phyloP scores from a whole-genome alignment of 2,113 vertebrate species.

The Trogon melanurus region DNA sequence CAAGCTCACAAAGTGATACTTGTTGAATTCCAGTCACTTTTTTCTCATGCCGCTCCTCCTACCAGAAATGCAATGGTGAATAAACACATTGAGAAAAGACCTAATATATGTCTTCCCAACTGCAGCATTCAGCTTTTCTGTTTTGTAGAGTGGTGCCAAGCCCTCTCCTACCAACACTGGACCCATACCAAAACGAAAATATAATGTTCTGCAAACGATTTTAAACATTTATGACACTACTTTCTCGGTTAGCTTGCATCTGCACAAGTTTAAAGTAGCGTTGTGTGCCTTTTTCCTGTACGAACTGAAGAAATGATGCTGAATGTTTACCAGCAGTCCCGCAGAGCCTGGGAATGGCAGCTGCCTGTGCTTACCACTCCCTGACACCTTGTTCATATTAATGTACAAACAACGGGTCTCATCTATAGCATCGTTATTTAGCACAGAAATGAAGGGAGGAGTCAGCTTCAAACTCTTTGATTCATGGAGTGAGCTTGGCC shows the following conservation, averaged over 20 bases:
- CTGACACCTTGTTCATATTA: not conserved
- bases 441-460: not conserved
- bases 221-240: not conserved
- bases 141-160: not conserved
- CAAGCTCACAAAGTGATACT: slow-evolving; percentile 15
- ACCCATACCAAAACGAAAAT: not conserved
- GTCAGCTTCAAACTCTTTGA: not conserved
- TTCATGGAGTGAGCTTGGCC: not conserved
- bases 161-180: not conserved
- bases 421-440: not conserved
- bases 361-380: not conserved
- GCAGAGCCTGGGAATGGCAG: slow-evolving; percentile 31
- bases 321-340: slow-evolving; percentile 16
- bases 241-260: not conserved
- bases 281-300: slow-evolving; percentile 9
- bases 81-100: not conserved
- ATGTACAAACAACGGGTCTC: not conserved
- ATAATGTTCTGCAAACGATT: not conserved
- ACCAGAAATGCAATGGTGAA: not conserved
- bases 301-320: not conserved
- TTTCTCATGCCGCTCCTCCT: not conserved
- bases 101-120: not conserved
- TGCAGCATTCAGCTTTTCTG: not conserved
- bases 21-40: slow-evolving; percentile 22
- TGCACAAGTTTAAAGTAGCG: slow-evolving; percentile 45